These are phyloP conservation scores for Anorthoa munda DNA, from an alignment of 2,888 invertebrate genomes.

Conservation along the genomic window DNA sequence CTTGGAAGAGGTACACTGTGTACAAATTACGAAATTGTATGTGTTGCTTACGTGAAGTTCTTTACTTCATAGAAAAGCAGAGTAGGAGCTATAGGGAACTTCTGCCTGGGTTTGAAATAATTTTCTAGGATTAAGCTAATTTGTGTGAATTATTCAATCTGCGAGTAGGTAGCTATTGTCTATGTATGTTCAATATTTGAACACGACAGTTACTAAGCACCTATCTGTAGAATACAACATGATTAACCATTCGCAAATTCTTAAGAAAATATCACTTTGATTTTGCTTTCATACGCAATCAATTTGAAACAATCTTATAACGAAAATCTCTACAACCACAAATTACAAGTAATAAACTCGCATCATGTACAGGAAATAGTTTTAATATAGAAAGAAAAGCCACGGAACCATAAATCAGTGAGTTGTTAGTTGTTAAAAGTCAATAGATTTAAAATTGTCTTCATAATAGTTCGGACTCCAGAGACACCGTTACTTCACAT, in stretches of 20 bases:
- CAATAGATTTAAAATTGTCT: conserved; percentile 67
- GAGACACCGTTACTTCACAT: conserved; percentile 79
- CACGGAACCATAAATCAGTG: conserved; percentile 34
- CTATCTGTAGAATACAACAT: background rate
- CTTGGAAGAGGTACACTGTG: conserved; percentile 42
- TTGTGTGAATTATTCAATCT: conserved; percentile 12
- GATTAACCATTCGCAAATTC: background rate
- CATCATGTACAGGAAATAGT: conserved; percentile 37
- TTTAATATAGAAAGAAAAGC: conserved; percentile 36
- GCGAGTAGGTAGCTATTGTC: background rate
- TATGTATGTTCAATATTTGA: conserved; percentile 5
- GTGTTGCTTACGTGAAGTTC: conserved; percentile 38
- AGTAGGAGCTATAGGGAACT: conserved; percentile 16
- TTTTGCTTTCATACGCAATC: conserved; percentile 8
- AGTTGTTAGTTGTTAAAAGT: conserved; percentile 53
- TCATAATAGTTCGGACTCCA: conserved; percentile 65
- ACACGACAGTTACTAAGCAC: background rate
- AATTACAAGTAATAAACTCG: conserved; percentile 35
- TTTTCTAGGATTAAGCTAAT: conserved; percentile 1
- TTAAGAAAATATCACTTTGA: background rate
- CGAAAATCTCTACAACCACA: conserved; percentile 37
- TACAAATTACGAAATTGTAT: conserved; percentile 53
- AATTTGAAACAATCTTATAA: conserved; percentile 9
- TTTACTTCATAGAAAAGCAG: conserved; percentile 9
- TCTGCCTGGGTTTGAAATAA: background rate